Evolutionary conservation across 1,140 invertebrate genomes (phyloP), one percentile per base, ranked within the genome.

Genomic region (Zaprionus taronus): DNA sequence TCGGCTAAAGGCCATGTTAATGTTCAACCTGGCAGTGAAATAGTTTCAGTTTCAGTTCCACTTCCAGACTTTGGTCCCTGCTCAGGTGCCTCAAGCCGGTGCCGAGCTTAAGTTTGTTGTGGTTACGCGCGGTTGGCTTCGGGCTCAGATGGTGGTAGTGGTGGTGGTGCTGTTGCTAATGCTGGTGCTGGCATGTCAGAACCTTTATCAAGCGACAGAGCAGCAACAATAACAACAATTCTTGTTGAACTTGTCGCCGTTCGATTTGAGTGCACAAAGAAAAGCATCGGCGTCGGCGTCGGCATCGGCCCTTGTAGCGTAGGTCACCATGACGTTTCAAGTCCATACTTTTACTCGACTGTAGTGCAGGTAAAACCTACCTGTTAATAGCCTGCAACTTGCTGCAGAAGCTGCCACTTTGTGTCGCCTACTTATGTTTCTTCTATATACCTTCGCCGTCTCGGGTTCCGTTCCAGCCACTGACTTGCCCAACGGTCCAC

Each of bases 251-350:
- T 87, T 89, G 84, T 90, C 79, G 81, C 75, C 84, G 84, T 89
- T 89, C 84, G 62, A 77, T 77, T 76, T 69, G 81, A 89, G 68
- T 89, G 84, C 85, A 90, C 85, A 89, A 84, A 84, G 81, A 89
- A 89, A 87, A 87, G 84, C 80, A 60, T 20, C 41, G 73, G 60
- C 47, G 20, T 55, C 31, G 31, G 31, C 31, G 20, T 55, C 31
- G 31, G 31, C 31, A 11, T 11, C 31, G 3, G 65, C 15, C 51
- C 36, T 67, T 49, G 60, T 64, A 65, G 58, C 55, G 57, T 68
- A 61, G 26, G 17, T 51, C 47, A 51, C 47, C 47, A 51, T 51
- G 47, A 51, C 47, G 47, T 24, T 22, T 5, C 53, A 24, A 56
- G 53, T n/a, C n/a, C n/a, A n/a, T 17, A 56, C 53, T 56, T 56